Percentiles rank a stretch among this genome's conserved stretches.
phyloP scores from a whole-genome alignment of 92 coral and sea anemone species.

The Galaxea fascicularis region DNA sequence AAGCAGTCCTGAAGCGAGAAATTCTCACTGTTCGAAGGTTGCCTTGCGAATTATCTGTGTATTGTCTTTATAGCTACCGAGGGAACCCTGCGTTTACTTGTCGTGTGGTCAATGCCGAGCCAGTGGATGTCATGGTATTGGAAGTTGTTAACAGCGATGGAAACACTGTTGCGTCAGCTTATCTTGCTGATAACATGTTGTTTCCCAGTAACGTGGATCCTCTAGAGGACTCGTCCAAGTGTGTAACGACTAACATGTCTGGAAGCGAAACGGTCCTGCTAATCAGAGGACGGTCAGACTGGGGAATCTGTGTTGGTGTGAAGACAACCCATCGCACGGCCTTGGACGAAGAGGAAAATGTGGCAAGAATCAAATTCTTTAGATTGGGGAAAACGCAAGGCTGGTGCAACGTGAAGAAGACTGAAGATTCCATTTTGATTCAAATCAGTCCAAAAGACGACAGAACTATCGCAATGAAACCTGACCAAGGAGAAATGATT shows the following conservation, averaged over 20 bases:
- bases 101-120: conserved; percentile 72
- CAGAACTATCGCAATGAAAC: conserved; percentile 46
- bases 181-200: conserved; percentile 66
- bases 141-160: conserved; percentile 71
- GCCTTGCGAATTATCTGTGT: conserved; percentile 62
- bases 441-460: conserved; percentile 33
- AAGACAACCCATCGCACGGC: conserved; percentile 32
- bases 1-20: conserved; percentile 44
- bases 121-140: conserved; percentile 62
- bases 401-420: conserved; percentile 39
- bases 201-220: conserved; percentile 54
- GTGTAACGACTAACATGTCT: conserved; percentile 47
- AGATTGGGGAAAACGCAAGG: conserved; percentile 22
- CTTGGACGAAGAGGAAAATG: conserved; percentile 30
- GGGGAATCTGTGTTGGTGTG: conserved; percentile 77
- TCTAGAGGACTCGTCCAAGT: conserved; percentile 34
- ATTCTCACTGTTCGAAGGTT: conserved; percentile 37
- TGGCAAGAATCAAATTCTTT: conserved; percentile 45
- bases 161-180: conserved; percentile 69
- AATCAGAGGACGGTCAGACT: conserved; percentile 72
- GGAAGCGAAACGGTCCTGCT: conserved; percentile 71
- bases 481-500: conserved; percentile 41
- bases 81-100: conserved; percentile 54
- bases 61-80: conserved; percentile 39
- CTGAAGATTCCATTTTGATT: conserved; percentile 30